Evolutionary conservation across 2,888 invertebrate species (phyloP).

Genomic region (Cartodere bifasciata): DNA sequence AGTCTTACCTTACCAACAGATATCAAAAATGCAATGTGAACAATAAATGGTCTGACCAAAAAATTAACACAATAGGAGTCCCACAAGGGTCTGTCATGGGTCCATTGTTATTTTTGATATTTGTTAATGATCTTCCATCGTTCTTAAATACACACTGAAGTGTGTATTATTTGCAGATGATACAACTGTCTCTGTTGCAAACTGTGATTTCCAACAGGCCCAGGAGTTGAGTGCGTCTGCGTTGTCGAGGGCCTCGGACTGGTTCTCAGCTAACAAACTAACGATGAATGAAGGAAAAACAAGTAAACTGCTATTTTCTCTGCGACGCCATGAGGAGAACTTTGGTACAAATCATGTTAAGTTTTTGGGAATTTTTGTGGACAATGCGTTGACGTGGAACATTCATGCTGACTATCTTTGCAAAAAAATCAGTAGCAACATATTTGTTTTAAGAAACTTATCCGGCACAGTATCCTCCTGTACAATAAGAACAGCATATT

Average conservation of each 20-base stretch:
- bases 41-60: constrained; percentile 2
- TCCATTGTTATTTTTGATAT: constrained; percentile 7
- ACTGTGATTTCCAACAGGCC: background rate
- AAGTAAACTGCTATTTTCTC: constrained; percentile 4
- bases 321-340: constrained; percentile 1
- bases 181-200: constrained; percentile 5
- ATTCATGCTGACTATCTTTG: constrained; percentile 4
- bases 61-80: constrained; percentile 1
- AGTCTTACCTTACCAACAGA: constrained; percentile 2
- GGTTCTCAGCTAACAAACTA: constrained; percentile 6
- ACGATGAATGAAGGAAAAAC: constrained; percentile 6
- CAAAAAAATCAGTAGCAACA: constrained; percentile 6
- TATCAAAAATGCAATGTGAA: constrained; percentile 3
- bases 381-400: constrained; percentile 5
- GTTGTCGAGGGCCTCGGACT: constrained; percentile 1
- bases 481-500: constrained; percentile 7
- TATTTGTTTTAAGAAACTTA: constrained; percentile 8
- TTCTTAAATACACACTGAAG: constrained; percentile 1
- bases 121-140: constrained; percentile 6
- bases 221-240: constrained; percentile 2
- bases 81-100: constrained; percentile 8
- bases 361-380: constrained; percentile 7
- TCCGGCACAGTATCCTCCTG: constrained; percentile 3
- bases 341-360: background rate
- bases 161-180: constrained; percentile 8